Evolutionary conservation across 2,113 vertebrate genomes (phyloP).

Genomic region (Irena cyanogastra): DNA sequence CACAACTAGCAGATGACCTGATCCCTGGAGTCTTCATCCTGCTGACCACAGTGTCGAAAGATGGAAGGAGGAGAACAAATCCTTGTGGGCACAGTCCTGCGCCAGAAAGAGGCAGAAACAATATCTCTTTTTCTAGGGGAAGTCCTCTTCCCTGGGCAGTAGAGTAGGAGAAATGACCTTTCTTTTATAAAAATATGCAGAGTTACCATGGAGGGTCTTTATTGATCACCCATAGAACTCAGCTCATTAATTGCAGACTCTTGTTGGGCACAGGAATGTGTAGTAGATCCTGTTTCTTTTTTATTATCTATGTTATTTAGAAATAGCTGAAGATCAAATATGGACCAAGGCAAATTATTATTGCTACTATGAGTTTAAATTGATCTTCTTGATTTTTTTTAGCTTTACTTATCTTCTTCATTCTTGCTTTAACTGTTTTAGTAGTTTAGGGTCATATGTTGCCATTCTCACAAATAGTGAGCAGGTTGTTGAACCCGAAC

Average conservation of each 20-base stretch:
- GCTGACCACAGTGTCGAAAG: neutral
- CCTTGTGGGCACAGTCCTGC: accelerated
- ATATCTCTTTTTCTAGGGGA: neutral
- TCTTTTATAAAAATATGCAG: neutral
- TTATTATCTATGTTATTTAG: slow-evolving; percentile 59
- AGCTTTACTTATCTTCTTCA: slow-evolving; percentile 52
- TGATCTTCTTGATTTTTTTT: slow-evolving; percentile 56
- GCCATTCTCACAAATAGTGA: neutral
- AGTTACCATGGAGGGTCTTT: neutral
- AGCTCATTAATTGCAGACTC: slow-evolving; percentile 6
- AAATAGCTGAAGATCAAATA: slow-evolving; percentile 45
- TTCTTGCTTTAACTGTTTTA: neutral
- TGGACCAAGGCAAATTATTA: slow-evolving; percentile 42
- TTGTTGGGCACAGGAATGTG: neutral
- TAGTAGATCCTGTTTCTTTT: slow-evolving; percentile 50
- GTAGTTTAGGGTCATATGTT: neutral
- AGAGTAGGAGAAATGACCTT: neutral
- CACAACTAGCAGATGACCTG: neutral
- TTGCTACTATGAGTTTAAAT: slow-evolving; percentile 40
- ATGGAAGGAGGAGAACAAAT: neutral
- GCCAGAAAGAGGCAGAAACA: neutral
- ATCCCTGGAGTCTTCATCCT: neutral
- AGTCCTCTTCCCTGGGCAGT: neutral
- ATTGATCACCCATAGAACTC: neutral
- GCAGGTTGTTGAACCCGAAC: too few relatives aligned